Evolutionary conservation across 2,888 invertebrate species (phyloP), one percentile per base, ranked within the genome.

Genomic region (Agonopterix subpropinquella): DNA sequence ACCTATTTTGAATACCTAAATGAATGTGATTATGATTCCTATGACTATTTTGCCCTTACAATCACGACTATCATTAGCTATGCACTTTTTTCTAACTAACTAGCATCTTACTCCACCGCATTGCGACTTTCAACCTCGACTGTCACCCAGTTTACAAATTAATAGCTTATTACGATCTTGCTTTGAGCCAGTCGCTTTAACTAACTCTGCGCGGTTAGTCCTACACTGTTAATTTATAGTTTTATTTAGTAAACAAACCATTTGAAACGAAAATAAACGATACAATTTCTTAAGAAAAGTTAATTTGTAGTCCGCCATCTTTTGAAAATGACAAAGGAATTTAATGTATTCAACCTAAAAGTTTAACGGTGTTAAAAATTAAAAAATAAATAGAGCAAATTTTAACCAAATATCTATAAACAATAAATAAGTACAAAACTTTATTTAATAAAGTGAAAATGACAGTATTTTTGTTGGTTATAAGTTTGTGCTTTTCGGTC

Each of bases 151-250:
- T 28, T 44, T 45, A 45, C 18, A 42, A 42, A 37, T 45, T 44
- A 41, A 41, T 42, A 36, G 11, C 37, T 10, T 13, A 42, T 13
- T 39, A 39, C 28, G 28, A 28, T 28, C 28, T 28, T 28, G 28
- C 5, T 41, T 37, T 10, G 39, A 50, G 36, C 41, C 50, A 61
- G 59, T 63, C 49, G 36, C 47, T 36, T 47, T 42, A 43, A 50
- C 52, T 46, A 56, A 47, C 54, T 53, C 36, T 48, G 18, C 15
- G 45, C 48, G 56, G 13, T 43, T 47, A 53, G 61, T 51, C 55
- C 53, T 10, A n/a, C 10, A 28, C 28, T 4, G 28, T 28, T 28
- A 1, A 7, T 28, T n/a, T n/a, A n/a, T 5, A 28, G 2, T 28
- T 28, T 28, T 28, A 28, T 28, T 28, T 28, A 28, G 28, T 28